These are phyloP conservation scores for Epinotia ramella DNA, from an alignment of 2,888 invertebrate genomes.

Conservation along the genomic window DNA sequence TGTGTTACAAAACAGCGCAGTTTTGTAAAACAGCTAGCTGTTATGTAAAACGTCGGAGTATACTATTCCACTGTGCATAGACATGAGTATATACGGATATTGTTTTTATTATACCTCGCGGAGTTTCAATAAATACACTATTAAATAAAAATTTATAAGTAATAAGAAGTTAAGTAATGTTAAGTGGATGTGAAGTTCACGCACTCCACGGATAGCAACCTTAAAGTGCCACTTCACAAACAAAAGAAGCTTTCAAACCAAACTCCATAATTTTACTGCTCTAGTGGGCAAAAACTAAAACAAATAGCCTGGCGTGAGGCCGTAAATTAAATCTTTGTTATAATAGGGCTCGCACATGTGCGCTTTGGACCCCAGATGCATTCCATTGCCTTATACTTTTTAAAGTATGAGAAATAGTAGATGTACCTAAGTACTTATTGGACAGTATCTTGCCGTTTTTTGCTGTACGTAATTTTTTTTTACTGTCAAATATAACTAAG, in stretches of 20 bases:
- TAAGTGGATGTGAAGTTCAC: slow-evolving; percentile 27
- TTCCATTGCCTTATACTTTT: background rate
- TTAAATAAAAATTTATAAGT: too few relatives aligned
- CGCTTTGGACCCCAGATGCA: slow-evolving; percentile 11
- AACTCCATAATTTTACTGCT: slow-evolving; percentile 18
- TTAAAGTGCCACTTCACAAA: slow-evolving; percentile 29
- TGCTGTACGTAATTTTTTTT: background rate
- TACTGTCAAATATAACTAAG: background rate
- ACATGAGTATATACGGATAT: too few relatives aligned
- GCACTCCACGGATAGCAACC: background rate
- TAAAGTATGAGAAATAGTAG: background rate
- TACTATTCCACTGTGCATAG: too few relatives aligned
- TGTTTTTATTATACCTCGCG: too few relatives aligned
- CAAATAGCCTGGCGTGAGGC: background rate
- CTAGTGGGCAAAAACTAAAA: slow-evolving; percentile 12
- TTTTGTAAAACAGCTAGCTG: too few relatives aligned
- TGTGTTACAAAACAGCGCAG: too few relatives aligned
- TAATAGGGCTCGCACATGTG: slow-evolving; percentile 34
- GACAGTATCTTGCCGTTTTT: background rate
- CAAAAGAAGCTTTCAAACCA: slow-evolving; percentile 30
- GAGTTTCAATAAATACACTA: too few relatives aligned
- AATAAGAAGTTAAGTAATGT: background rate
- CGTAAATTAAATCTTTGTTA: slow-evolving; percentile 19
- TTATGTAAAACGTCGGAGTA: too few relatives aligned
- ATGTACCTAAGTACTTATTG: background rate